Conservation (phyloP, 1,140 invertebrate genomes). For the Dendrolimus kikuchii region DNA sequence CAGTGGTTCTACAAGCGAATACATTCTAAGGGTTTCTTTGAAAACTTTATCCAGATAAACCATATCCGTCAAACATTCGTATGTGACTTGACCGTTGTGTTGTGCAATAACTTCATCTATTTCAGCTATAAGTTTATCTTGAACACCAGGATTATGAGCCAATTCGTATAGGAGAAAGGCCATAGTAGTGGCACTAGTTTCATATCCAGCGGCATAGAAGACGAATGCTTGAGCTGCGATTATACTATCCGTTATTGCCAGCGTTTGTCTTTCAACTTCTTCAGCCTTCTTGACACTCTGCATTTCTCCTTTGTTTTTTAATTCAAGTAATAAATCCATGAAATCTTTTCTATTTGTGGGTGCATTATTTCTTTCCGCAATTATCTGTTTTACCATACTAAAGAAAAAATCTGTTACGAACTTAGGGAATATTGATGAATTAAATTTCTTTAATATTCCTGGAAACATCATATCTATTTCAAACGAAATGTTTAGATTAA, state of each 20-base stretch:
- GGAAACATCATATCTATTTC: not conserved
- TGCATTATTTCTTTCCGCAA: too few species aligned
- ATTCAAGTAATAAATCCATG: too few species aligned
- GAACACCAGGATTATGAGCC: conserved; percentile 42
- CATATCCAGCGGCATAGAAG: conserved; percentile 48
- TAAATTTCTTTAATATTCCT: not conserved
- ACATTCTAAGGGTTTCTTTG: conserved; percentile 73
- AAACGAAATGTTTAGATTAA: not conserved
- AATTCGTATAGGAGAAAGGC: conserved; percentile 43
- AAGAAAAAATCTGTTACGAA: too few species aligned
- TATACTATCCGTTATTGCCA: too few species aligned
- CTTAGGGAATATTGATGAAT: too few species aligned
- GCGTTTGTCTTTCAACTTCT: too few species aligned
- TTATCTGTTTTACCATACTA: too few species aligned
- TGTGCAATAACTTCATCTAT: conserved; percentile 46
- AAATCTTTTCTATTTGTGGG: too few species aligned
- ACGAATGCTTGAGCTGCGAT: too few species aligned
- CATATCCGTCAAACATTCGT: conserved; percentile 56
- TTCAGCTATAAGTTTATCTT: conserved; percentile 47
- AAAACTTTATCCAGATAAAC: conserved; percentile 48
- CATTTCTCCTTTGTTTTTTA: too few species aligned
- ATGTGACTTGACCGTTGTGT: too few species aligned
- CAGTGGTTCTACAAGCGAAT: conserved; percentile 71
- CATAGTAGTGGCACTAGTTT: conserved; percentile 32
- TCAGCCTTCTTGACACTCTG: too few species aligned